These are phyloP conservation scores for Sepioteuthis lessoniana DNA, from an alignment of 2,888 invertebrate genomes.

Conservation along the genomic window DNA sequence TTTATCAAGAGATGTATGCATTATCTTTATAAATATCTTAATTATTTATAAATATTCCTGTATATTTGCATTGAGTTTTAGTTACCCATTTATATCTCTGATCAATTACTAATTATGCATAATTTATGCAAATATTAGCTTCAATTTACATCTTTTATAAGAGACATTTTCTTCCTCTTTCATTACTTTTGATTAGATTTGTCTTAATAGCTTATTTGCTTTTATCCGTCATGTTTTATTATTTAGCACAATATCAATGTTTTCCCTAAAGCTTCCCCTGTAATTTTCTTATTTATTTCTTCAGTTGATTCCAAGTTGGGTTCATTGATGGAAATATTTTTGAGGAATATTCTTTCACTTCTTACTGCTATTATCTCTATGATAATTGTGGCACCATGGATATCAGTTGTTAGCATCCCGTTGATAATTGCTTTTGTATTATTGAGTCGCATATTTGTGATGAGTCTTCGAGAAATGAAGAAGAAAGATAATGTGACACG, in stretches of 20 bases:
- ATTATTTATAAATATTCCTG: no score
- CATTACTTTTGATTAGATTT: neutral
- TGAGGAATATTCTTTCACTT: slow-evolving; percentile 81
- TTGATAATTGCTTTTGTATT: slow-evolving; percentile 72
- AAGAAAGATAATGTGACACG: slow-evolving; percentile 78
- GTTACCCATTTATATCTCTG: no score
- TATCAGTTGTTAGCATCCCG: slow-evolving; percentile 74
- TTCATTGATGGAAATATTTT: slow-evolving; percentile 78
- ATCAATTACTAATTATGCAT: no score
- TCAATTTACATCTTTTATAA: neutral
- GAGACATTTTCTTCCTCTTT: neutral
- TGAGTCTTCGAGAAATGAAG: slow-evolving; percentile 73
- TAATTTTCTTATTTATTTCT: slow-evolving; percentile 48
- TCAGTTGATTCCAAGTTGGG: slow-evolving; percentile 76
- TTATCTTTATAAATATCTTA: no score
- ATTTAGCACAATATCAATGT: neutral
- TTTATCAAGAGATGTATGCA: no score
- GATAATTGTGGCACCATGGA: slow-evolving; percentile 85
- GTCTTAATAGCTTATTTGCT: neutral
- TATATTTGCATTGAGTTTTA: no score
- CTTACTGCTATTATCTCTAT: slow-evolving; percentile 86
- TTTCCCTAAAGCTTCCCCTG: neutral
- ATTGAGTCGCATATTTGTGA: slow-evolving; percentile 74
- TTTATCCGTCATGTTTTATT: neutral
- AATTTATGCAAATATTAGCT: no score